Base-by-base conservation (phyloP, 1,140 invertebrate species). In the Lepidotrigona ventralis region DNA sequence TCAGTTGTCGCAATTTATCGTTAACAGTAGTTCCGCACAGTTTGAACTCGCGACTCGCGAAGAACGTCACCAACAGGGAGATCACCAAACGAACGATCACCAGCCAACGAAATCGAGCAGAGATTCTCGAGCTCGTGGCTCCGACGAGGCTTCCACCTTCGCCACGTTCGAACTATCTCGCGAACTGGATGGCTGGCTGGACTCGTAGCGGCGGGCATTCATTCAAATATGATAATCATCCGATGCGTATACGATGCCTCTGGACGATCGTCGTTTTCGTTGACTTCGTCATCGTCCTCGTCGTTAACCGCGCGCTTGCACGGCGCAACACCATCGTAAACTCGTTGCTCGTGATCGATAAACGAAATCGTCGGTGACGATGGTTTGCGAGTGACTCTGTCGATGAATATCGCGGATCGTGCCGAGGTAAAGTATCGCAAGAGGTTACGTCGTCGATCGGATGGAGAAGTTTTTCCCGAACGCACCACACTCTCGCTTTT, bases 201-300 rank as follows among this genome's bases (percentile, higher is more conserved):
- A 88, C 86, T 70, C 39, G 26, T 58, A 63, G 85, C 69, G 79
- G 76, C 85, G 86, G 85, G 83, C 84, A 81, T 89, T 89, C 90
- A 90, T 92, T 86, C n/a, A n/a, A 91, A 91, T 91, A 91, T 88
- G 91, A 91, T 90, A 90, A 92, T 91, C 88, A 86, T 85, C 80
- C 87, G 51, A 85, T 86, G 81, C 85, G 85, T 73, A 84, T 90
- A 90, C 88, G 88, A 70, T 85, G 85, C 70, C 86, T 81, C 81
- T 88, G 66, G 74, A 83, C 77, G 83, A 79, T 81, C 81, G 69
- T 81, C 66, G 68, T 81, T 63, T 53, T 64, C 72, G 58, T 85
- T 60, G 77, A 83, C 86, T 79, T 82, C 80, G 56, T 86, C 73
- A 21, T 80, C 72, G 78, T 81, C 71, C 68, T 71, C 66, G 66